Base-by-base conservation (phyloP, 2,113 vertebrate species). In the Climacteris rufus region DNA sequence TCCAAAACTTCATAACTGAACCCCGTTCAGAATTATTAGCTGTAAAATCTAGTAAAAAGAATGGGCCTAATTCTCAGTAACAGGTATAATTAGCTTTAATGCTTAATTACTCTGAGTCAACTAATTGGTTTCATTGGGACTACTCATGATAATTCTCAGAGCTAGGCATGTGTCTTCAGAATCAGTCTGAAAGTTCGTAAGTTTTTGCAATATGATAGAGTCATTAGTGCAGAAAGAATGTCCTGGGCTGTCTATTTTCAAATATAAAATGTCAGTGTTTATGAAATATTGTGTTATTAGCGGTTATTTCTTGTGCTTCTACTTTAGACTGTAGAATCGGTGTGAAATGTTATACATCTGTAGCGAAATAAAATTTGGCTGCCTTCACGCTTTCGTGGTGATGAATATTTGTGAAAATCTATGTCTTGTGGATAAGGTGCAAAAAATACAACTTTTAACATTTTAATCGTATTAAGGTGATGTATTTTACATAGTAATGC, bases 101-200 rank as follows among this genome's bases (percentile, higher is more conserved):
- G 25, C 64, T 89, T 96, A 96, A 97, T 93, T 95, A 96, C 82
- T 87, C 71, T 95, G 79, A 96, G 82, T 95, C 94, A 93, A 37
- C 81, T 95, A 95, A 94, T 96, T 96, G 92, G 83, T 94, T 97
- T 94, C 88, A 89, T 74, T 78, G 93, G 93, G 93, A 94, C 76
- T 92, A 11, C 64, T 94, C 66, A 66, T 47, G 63, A 63, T 66
- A 84, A 65, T 91, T 69, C 56, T 94, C 74, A 65, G 30, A 92
- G 60, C 39, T 74, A 74, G 64, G 35, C 39, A 31, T 52, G 20
- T 83, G 61, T 77, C 70, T 90, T 93, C 83, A 90, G 92, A 91
- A 78, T 78, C 68, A 72, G 39, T 74, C 71, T 93, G 70, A 71
- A 83, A 92, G 52, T 88, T 83, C 63, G 4, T 75, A 75, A 93